Evolutionary conservation across 2,888 invertebrate genomes (phyloP).

Genomic region (Candidula unifasciata): DNA sequence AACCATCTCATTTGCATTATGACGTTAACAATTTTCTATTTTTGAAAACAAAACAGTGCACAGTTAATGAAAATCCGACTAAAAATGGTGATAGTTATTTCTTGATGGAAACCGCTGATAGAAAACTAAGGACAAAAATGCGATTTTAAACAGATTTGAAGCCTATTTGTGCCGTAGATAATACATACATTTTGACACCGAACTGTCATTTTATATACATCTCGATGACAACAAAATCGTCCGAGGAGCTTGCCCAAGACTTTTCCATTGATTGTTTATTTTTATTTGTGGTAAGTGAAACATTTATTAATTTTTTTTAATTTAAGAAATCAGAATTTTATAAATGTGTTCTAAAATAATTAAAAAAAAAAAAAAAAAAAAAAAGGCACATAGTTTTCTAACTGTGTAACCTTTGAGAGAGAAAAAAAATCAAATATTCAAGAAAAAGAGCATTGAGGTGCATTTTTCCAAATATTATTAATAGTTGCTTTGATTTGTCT

Average conservation of each 20-base stretch:
- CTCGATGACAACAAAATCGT: background rate
- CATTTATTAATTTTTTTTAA: constrained; percentile 19
- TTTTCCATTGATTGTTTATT: constrained; percentile 18
- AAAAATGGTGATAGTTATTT: no score
- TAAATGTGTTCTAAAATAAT: no score
- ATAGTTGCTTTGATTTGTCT: background rate
- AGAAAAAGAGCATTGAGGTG: background rate
- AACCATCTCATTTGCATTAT: no score
- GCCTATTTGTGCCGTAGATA: background rate
- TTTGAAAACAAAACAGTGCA: no score
- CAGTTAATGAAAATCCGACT: no score
- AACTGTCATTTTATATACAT: constrained; percentile 9
- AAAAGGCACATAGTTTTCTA: no score
- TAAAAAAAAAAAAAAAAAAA: no score
- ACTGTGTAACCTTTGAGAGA: background rate
- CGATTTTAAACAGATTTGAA: background rate
- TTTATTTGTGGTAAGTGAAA: constrained; percentile 43
- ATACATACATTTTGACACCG: background rate
- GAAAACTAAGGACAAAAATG: background rate
- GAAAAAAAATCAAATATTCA: background rate
- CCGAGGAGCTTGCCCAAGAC: constrained; percentile 5
- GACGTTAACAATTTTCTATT: no score
- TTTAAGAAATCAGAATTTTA: no score
- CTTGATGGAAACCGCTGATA: no score
- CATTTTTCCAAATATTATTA: background rate